Conservation (phyloP, 2,888 invertebrate species). For the Epirrhoe tristata region DNA sequence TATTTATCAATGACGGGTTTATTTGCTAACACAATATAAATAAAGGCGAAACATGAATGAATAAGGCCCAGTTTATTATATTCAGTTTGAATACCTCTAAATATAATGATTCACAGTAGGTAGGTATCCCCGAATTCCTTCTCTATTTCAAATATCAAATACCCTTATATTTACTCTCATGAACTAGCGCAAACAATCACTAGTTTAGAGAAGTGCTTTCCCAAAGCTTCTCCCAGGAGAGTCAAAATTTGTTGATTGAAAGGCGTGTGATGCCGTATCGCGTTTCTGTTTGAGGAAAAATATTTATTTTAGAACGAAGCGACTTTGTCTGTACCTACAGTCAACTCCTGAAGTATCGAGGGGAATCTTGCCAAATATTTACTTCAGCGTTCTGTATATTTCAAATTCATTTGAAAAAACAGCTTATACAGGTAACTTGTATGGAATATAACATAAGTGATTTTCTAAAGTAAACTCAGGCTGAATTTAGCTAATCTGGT, state of each 20-base stretch:
- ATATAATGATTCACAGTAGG: not conserved
- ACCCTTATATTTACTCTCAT: constrained; percentile 18
- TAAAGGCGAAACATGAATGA: not conserved
- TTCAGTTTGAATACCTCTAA: not conserved
- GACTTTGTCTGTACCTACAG: constrained; percentile 22
- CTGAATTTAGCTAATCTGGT: not conserved
- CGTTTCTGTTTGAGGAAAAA: constrained; percentile 49
- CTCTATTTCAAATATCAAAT: constrained; percentile 15
- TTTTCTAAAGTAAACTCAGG: no score
- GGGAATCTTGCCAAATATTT: not conserved
- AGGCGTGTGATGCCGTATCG: constrained; percentile 49
- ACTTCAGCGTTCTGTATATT: no score
- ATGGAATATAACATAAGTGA: no score
- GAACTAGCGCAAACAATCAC: constrained; percentile 19
- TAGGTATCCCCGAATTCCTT: not conserved
- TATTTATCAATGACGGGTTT: no score
- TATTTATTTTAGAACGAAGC: constrained; percentile 51
- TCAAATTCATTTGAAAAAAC: no score
- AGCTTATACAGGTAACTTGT: no score
- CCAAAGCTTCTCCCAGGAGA: constrained; percentile 37
- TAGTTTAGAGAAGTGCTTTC: constrained; percentile 29
- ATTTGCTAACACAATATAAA: no score
- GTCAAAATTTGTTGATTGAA: constrained; percentile 54
- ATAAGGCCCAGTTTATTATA: not conserved
- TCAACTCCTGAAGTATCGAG: not conserved